Percentiles rank a stretch among this genome's conserved stretches.
Conservation (phyloP, 2,888 invertebrate species). For the Eristalinus aeneus region DNA sequence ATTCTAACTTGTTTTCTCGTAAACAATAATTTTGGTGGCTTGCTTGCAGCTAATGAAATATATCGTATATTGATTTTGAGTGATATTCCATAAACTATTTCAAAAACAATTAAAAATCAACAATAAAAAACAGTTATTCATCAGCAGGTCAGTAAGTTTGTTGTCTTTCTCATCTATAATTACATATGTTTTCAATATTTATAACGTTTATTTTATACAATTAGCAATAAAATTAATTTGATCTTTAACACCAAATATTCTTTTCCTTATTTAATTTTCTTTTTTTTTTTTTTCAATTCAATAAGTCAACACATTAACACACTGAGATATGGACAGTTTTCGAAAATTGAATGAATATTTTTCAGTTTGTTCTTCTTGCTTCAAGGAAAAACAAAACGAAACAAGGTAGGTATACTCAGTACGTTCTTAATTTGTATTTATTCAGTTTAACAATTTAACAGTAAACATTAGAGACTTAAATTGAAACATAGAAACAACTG, state of each 20-base stretch:
- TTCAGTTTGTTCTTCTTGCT: too few species aligned
- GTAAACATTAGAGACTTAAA: slow-evolving; percentile 31
- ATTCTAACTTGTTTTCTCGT: neutral
- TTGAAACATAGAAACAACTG: slow-evolving; percentile 19
- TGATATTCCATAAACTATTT: slow-evolving; percentile 3
- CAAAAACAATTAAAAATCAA: slow-evolving; percentile 11
- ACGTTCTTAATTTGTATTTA: slow-evolving; percentile 11
- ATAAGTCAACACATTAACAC: slow-evolving; percentile 52
- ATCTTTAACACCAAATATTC: slow-evolving; percentile 54
- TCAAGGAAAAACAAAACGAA: neutral
- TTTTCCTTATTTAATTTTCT: too few species aligned
- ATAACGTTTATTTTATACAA: slow-evolving; percentile 26
- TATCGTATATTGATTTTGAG: neutral
- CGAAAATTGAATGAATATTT: neutral
- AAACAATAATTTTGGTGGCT: slow-evolving; percentile 33
- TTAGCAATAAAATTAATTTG: slow-evolving; percentile 54
- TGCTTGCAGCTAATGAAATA: slow-evolving; percentile 12
- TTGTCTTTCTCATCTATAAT: slow-evolving; percentile 2
- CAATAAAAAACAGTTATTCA: slow-evolving; percentile 25
- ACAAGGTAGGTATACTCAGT: slow-evolving; percentile 20
- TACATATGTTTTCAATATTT: slow-evolving; percentile 6
- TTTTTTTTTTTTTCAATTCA: slow-evolving; percentile 23
- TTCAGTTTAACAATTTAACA: slow-evolving; percentile 24
- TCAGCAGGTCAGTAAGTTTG: slow-evolving; percentile 8
- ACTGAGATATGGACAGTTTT: slow-evolving; percentile 27